Base-by-base conservation (phyloP, 2,113 vertebrate genomes). In the Narcine bancroftii region DNA sequence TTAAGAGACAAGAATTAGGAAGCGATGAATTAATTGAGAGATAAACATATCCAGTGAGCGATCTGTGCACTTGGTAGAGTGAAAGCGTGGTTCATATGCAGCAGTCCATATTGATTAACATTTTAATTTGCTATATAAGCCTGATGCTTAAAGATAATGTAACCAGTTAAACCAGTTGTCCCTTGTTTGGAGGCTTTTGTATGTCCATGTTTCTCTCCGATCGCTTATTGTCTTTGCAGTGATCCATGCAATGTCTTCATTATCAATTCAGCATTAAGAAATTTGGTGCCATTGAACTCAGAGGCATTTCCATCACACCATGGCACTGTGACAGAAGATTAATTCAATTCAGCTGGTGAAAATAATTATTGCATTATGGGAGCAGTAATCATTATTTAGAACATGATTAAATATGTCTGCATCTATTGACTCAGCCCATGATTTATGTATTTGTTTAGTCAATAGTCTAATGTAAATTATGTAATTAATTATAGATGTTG, bases 381-480 rank as follows among this genome's bases (percentile, higher is more conserved):
- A 98, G 96, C 96, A 97, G 97, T 97, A 96, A 98, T 99, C 97
- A 97, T 98, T 97, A 97, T 97, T 98, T 97, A 97, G 97, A 98
- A 97, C 97, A 97, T 97, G 98, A 99, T 98, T 98, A 98, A 99
- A 99, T 97, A 97, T 97, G 98, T 99, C 97, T 96, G 95, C 95
- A 95, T 98, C 97, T 98, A 99, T 98, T 98, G 98, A 99, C 97
- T 98, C 95, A 95, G 95, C 96, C 96, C 96, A 97, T 98, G 97
- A 99, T 99, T 99, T 97, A 98, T 99, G 97, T 97, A 97, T 99
- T 97, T 98, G 97, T 99, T 99, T 98, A 98, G 98, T 99, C 97
- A 98, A 99, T 98, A 98, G 97, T 97, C 96, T 97, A 96, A 98
- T 98, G 97, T 98, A 98, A 98, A 98, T 98, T 95, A 97, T 98